A percentile compares a stretch with the other conserved stretches of the same genome.
Conservation (phyloP, 1,140 invertebrate species). For the Drosophila chauvacae region DNA sequence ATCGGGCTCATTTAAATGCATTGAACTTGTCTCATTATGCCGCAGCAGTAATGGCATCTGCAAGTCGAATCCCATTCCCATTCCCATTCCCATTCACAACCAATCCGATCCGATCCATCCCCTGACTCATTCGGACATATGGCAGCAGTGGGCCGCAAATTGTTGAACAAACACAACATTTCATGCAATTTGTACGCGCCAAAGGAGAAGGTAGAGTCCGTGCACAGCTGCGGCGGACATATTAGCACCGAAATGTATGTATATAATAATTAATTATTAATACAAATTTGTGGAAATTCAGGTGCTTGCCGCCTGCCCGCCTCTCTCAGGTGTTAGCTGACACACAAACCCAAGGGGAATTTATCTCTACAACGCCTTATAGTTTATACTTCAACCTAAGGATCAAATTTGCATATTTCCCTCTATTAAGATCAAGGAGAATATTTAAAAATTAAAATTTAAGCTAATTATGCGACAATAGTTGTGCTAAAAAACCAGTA, state of each 20-base stretch:
- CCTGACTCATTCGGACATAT: constrained; percentile 55
- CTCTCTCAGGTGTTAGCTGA: not conserved
- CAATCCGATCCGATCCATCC: constrained; percentile 5
- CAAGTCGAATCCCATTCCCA: constrained; percentile 9
- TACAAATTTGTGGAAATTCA: not conserved
- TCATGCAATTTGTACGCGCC: constrained; percentile 62
- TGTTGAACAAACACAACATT: constrained; percentile 58
- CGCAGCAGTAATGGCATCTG: constrained; percentile 29
- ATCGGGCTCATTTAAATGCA: constrained; percentile 79
- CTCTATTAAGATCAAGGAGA: too few relatives aligned
- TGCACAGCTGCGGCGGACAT: constrained; percentile 5
- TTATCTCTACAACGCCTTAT: not conserved
- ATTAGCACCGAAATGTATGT: not conserved
- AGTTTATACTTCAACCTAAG: not conserved
- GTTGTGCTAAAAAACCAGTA: not conserved
- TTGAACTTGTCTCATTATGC: constrained; percentile 55
- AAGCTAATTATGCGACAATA: constrained; percentile 1
- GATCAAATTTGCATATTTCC: not conserved
- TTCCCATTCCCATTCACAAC: constrained; percentile 12
- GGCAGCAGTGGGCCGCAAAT: constrained; percentile 65
- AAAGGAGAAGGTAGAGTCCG: constrained; percentile 26
- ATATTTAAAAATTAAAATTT: not conserved
- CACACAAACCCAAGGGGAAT: not conserved
- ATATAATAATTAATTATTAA: not conserved
- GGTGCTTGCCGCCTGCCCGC: not conserved